Evolutionary conservation across 2,797 vertebrate genomes (phyloP), one percentile per base, ranked within the genome.

Genomic region (Pangasius larnaudii): DNA sequence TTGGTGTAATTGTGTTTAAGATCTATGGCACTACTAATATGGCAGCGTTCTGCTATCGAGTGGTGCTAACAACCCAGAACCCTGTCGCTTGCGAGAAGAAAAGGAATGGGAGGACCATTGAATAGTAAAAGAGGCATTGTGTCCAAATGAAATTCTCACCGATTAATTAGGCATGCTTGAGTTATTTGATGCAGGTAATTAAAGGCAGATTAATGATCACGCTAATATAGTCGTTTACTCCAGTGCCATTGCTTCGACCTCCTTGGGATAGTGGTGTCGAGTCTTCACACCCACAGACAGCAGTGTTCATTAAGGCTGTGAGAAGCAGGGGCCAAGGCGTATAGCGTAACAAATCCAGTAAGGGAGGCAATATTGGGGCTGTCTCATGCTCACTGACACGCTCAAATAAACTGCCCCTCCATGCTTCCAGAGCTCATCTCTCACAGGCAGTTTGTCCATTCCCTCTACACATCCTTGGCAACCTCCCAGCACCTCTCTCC

Each of bases 101-200:
- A 79, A 18, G 24, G 19, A 81, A 63, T 36, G 1, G 27, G n/a
- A 65, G 86, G 86, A 49, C 87, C 67, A 63, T 19, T 85, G 69
- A 84, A 90, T 84, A 39, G 84, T 75, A 78, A 86, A 56, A 88
- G 89, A 88, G 87, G 89, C 87, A 65, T 3, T 85, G 42, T 90
- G 87, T 91, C 87, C 87, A 89, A 93, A 93, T 92, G 85, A 90
- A 93, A 91, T 90, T 85, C 91, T 91, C 74, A 89, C 82, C 86
- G 75, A 93, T 94, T 90, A 92, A 95, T 93, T 87, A 84, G 82
- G 56, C 86, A 90, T 86, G 90, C 85, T 89, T 91, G 90, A 86
- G 88, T 84, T 90, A 91, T 92, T 90, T 93, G 89, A 88, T 88
- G 92, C 89, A 92, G 92, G 89, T 94, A 93, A 94, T 95, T 95